phyloP scores from a whole-genome alignment of 2,113 vertebrate genomes.

The Ceuthmochares aereus region DNA sequence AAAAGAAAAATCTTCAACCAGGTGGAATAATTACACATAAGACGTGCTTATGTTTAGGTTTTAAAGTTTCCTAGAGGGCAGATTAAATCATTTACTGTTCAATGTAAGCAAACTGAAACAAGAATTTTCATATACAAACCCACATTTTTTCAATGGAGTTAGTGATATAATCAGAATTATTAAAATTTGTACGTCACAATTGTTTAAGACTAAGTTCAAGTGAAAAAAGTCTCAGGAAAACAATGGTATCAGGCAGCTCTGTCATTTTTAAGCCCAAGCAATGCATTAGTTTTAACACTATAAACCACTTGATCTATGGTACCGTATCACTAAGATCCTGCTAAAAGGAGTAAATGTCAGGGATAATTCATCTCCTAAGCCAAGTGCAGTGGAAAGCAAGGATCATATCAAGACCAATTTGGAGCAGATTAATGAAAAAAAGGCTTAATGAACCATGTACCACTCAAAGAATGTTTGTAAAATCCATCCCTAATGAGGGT shows the following conservation, averaged over 20 bases:
- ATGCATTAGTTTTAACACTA: neutral
- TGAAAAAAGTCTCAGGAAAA: neutral
- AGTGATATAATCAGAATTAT: neutral
- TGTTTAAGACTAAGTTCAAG: neutral
- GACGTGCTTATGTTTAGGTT: too few relatives aligned
- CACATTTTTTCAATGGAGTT: neutral
- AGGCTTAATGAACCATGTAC: slow-evolving; percentile 75
- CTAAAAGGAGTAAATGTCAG: slow-evolving; percentile 34
- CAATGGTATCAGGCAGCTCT: slow-evolving; percentile 45
- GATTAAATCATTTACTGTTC: neutral
- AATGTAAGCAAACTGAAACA: neutral
- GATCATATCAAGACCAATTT: slow-evolving; percentile 51
- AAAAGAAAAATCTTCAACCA: neutral
- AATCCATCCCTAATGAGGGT: too few relatives aligned
- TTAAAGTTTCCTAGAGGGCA: neutral
- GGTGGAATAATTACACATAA: neutral
- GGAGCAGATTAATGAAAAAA: slow-evolving; percentile 76
- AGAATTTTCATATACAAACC: neutral
- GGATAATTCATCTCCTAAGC: slow-evolving; percentile 28
- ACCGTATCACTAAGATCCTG: neutral
- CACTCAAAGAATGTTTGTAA: too few relatives aligned
- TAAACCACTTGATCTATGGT: slow-evolving; percentile 6
- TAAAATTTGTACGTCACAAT: neutral
- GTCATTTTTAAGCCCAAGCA: neutral
- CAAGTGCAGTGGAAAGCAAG: slow-evolving; percentile 36